phyloP scores from a whole-genome alignment of 1,140 invertebrate species.

The Delia radicum region DNA sequence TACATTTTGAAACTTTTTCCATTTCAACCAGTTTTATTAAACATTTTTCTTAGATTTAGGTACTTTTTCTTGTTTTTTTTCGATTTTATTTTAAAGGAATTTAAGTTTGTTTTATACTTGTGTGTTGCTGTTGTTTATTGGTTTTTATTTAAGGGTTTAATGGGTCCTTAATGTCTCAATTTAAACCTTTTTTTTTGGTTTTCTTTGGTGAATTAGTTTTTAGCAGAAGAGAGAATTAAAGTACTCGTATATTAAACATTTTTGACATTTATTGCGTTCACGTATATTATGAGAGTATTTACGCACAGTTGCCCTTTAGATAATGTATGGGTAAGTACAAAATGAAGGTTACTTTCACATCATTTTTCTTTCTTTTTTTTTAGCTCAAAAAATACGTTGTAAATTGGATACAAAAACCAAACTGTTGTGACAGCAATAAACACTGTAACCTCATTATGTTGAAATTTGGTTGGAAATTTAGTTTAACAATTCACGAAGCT shows the following conservation, averaged over 20 bases:
- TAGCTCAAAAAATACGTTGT: too few relatives aligned
- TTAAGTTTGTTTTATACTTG: background rate
- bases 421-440: too few relatives aligned
- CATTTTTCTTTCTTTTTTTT: too few relatives aligned
- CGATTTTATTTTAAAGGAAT: background rate
- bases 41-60: background rate
- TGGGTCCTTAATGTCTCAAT: background rate
- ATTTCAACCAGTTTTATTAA: background rate
- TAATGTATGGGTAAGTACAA: too few relatives aligned
- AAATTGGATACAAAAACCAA: too few relatives aligned
- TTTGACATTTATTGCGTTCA: conserved; percentile 20
- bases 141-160: conserved; percentile 4
- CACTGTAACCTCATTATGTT: too few relatives aligned
- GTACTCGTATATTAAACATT: background rate
- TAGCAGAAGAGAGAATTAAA: background rate
- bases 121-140: background rate
- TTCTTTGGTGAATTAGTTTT: background rate
- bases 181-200: background rate
- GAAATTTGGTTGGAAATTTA: too few relatives aligned
- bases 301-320: conserved; percentile 2
- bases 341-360: too few relatives aligned
- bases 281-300: conserved; percentile 18
- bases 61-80: background rate
- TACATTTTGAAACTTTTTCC: background rate
- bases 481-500: too few relatives aligned